Conservation (phyloP, 2,797 vertebrate genomes). For the Fringilla coelebs region DNA sequence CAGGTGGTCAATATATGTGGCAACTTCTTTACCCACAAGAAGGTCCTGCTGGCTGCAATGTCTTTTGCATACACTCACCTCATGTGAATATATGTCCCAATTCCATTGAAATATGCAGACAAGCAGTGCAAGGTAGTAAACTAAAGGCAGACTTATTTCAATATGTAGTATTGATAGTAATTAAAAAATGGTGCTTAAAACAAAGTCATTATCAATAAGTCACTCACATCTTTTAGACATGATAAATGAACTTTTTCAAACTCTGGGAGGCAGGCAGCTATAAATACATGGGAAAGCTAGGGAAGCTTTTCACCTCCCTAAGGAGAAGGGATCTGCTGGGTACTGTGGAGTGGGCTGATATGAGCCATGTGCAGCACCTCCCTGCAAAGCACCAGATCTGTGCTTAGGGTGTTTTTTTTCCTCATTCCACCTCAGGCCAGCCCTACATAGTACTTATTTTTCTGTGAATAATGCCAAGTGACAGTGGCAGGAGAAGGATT, state of each 20-base stretch:
- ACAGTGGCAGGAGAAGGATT: background rate
- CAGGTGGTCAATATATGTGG: background rate
- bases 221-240: background rate
- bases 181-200: background rate
- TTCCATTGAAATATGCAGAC: background rate
- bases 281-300: background rate
- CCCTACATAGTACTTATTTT: background rate
- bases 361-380: background rate
- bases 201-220: background rate
- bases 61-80: background rate
- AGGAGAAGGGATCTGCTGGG: background rate
- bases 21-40: background rate
- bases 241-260: background rate
- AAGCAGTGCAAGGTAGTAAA: background rate
- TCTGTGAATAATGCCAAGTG: background rate
- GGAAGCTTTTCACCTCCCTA: background rate
- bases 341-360: background rate
- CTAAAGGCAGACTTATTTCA: background rate
- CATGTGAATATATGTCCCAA: background rate
- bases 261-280: background rate
- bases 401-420: background rate
- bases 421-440: background rate
- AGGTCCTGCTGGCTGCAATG: background rate
- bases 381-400: background rate
- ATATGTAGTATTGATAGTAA: background rate